Evolutionary conservation across 2,888 invertebrate species (phyloP).

Genomic region (Drosophila nr. fundita): DNA sequence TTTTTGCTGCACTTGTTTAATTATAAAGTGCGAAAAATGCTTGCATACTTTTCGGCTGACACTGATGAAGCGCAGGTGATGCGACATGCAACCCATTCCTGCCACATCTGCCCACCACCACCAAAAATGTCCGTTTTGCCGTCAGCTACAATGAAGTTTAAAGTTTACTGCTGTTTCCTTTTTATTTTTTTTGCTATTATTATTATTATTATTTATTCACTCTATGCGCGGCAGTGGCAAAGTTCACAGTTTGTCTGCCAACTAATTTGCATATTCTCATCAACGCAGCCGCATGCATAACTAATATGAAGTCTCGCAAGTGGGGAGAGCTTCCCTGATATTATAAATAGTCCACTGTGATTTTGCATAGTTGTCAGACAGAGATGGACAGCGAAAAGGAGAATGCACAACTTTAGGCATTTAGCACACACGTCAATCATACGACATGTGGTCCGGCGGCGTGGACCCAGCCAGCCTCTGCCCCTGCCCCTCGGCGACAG

Average conservation of each 20-base stretch:
- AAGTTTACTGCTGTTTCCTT: constrained; percentile 1
- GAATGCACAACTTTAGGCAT: constrained; percentile 47
- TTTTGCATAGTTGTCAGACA: constrained; percentile 44
- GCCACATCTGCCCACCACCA: not conserved
- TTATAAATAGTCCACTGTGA: constrained; percentile 69
- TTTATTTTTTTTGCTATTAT: constrained; percentile 7
- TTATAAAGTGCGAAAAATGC: constrained; percentile 80
- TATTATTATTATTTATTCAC: constrained; percentile 54
- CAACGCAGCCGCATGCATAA: constrained; percentile 75
- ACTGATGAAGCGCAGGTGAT: constrained; percentile 78
- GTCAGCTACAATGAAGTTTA: constrained; percentile 41
- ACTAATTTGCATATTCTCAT: constrained; percentile 80
- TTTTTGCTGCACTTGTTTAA: constrained; percentile 70
- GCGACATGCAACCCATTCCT: constrained; percentile 31
- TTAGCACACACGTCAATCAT: constrained; percentile 77
- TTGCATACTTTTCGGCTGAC: constrained; percentile 78
- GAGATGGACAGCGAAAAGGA: not conserved
- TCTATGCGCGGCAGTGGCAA: constrained; percentile 55
- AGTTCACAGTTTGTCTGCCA: constrained; percentile 69
- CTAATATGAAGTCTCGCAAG: constrained; percentile 51
- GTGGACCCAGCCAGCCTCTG: constrained; percentile 9
- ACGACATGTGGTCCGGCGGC: constrained; percentile 72
- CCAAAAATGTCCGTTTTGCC: constrained; percentile 22
- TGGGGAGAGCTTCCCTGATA: constrained; percentile 16
- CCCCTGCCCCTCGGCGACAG: not conserved